These are phyloP conservation scores for Galagoides demidoff DNA, from an alignment of 2,797 vertebrate species.

Conservation along the genomic window DNA sequence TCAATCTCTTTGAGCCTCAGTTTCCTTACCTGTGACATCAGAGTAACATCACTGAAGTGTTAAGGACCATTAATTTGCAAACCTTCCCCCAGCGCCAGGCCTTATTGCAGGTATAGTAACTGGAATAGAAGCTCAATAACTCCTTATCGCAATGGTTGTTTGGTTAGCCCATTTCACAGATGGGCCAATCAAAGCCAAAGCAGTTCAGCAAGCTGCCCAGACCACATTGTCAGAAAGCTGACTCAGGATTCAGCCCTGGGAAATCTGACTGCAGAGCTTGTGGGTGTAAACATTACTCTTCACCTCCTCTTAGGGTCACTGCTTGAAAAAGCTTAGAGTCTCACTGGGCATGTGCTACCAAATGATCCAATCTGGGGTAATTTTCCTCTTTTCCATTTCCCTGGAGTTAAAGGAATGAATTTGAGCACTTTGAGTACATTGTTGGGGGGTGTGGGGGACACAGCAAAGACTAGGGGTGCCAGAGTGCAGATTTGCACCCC, in stretches of 20 bases:
- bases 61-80: not conserved
- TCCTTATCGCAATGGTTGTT: not conserved
- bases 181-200: not conserved
- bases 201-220: not conserved
- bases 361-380: rapidly evolving
- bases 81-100: not conserved
- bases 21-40: not conserved
- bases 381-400: not conserved
- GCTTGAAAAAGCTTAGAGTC: not conserved
- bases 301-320: not conserved
- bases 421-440: not conserved
- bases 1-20: not conserved
- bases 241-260: not conserved
- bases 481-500: not conserved
- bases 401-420: not conserved
- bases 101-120: not conserved
- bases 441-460: rapidly evolving
- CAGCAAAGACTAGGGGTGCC: not conserved
- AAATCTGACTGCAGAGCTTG: not conserved
- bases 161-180: not conserved
- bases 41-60: not conserved
- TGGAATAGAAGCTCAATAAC: not conserved
- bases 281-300: not conserved
- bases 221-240: not conserved
- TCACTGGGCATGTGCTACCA: not conserved